Evolutionary conservation across 2,888 invertebrate genomes (phyloP), one percentile per base, ranked within the genome.

Genomic region (Phania funesta): DNA sequence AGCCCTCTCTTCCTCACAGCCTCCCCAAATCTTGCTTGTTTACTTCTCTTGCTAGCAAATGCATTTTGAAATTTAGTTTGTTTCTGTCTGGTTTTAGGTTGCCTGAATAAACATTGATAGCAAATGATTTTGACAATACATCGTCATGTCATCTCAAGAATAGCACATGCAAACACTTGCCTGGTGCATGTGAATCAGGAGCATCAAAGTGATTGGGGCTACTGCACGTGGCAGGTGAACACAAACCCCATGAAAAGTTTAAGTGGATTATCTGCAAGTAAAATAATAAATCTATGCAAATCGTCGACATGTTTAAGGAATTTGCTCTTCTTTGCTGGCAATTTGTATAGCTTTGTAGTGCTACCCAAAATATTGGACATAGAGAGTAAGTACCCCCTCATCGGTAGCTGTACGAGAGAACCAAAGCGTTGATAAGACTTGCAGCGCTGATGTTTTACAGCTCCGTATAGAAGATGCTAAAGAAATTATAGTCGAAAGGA

Each of bases 241-340:
- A 97, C 97, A 60, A 96, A 96, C 91, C 98, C 98, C 0, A 97
- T 97, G 97, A 97, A 97, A 89, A 97, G 97, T 97, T 89, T 97
- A 97, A 93, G 96, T 97, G 41, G 98, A 97, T 77, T 97, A 96
- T 90, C 93, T 98, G 48, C 96, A 97, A 92, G 97, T 98, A n/a
- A n/a, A n/a, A n/a, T 41, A 50, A 44, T 44, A 74, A 64, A 56
- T 75, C 56, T 56, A n/a, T 50, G 16, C 38, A 46, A 71, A 60
- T 38, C 24, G 29, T 29, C 5, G 0, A 3, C 16, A 64, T n/a
- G 29, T 9, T 62, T 52, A n/a, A 38, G 32, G 16, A 54, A 46
- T 48, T 41, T 44, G 22, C 8, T 67, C 52, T 46, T 6, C 44
- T 38, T 1, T 56, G 56, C 20, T 9, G 2, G 41, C 16, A 0